A percentile compares a stretch with the other conserved stretches of the same genome.
phyloP scores from a whole-genome alignment of 30 jellyfish, hydroid and myxozoan species.

The Mastigias papua region DNA sequence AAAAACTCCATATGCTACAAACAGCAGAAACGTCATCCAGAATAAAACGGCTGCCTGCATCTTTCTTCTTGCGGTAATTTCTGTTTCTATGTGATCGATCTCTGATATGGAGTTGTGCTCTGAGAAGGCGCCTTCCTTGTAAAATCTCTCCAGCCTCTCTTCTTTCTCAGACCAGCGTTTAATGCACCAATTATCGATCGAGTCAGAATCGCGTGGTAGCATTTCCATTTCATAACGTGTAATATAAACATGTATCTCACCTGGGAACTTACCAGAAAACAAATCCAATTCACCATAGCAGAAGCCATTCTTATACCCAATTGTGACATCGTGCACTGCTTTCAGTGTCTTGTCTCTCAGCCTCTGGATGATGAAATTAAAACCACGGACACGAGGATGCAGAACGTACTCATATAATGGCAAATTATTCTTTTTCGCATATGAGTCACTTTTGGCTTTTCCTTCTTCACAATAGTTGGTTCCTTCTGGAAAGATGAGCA shows the following conservation, averaged over 20 bases:
- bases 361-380: constrained; percentile 81
- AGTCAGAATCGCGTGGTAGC: constrained; percentile 83
- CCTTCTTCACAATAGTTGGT: constrained; percentile 83
- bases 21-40: constrained; percentile 55
- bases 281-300: constrained; percentile 92
- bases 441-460: constrained; percentile 76
- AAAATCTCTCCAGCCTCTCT: constrained; percentile 75
- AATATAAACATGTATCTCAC: constrained; percentile 85
- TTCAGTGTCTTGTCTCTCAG: constrained; percentile 72
- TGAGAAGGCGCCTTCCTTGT: constrained; percentile 78
- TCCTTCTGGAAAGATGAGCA: constrained; percentile 94
- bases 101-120: constrained; percentile 45
- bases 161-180: constrained; percentile 94
- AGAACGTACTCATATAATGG: constrained; percentile 73
- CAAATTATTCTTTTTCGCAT: constrained; percentile 81
- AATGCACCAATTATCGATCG: constrained; percentile 92
- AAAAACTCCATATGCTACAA: constrained; percentile 28
- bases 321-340: constrained; percentile 92
- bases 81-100: constrained; percentile 39
- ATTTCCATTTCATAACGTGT: constrained; percentile 71
- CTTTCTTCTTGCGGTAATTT: constrained; percentile 28
- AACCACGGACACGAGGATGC: constrained; percentile 95
- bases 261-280: constrained; percentile 87
- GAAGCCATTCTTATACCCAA: constrained; percentile 85
- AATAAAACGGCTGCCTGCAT: constrained; percentile 42